Evolutionary conservation across 2,888 invertebrate genomes (phyloP), one percentile per base, ranked within the genome.

Genomic region (Galerucella calmariensis): DNA sequence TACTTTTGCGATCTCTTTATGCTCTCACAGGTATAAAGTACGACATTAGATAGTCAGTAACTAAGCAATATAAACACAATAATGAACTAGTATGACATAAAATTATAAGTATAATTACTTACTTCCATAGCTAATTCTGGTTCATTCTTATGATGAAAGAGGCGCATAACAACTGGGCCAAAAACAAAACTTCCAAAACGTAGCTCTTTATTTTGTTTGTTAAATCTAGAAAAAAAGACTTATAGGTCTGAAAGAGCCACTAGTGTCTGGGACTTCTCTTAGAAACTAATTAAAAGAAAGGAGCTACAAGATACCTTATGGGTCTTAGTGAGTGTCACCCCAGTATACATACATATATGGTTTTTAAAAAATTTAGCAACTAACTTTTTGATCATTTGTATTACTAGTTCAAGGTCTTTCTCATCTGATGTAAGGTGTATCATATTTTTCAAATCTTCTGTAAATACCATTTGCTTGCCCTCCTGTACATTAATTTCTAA

Each of bases 381-480:
- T 70, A 48, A 79, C 92, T 92, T 93, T 85, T 90, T 90, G 78
- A 94, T 87, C 94, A 95, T 95, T 81, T 90, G 89, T 10, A 89
- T 81, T 1, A 93, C 84, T 20, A 95, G 86, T 9, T 91, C 87
- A 14, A 94, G 79, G 84, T 95, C 95, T 3, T 88, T 85, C 48
- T 88, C 89, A 44, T 89, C 90, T 75, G 93, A 91, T 2, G 91
- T 90, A 69, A 95, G 85, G 83, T 95, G 93, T 5, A 94, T 84
- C 91, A 95, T 93, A 84, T 94, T 94, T 85, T 95, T 95, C 12
- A 96, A 87, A 86, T 96, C 96, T 88, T 95, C 95, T 8, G 95
- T 94, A 83, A 95, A 96, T 78, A 96, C 90, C 90, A 94, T 91
- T 79, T 90, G 91, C 76, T 90, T 90, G 0, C 88, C 85, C 0